phyloP scores from a whole-genome alignment of 2,888 invertebrate genomes.

The Diachrysia chrysitis region DNA sequence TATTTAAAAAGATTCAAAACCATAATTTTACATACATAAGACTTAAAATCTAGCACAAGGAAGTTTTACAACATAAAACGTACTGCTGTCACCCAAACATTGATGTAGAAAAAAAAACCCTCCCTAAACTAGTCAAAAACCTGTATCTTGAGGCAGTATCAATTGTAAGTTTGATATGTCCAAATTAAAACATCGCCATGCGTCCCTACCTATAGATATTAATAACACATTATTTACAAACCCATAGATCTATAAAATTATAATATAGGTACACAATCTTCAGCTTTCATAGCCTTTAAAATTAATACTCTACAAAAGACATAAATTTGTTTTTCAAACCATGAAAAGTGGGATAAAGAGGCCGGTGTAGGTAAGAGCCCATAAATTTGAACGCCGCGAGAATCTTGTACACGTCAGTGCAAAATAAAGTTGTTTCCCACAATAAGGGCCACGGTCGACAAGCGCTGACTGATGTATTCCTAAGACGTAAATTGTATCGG shows the following conservation, averaged over 20 bases:
- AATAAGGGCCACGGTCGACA: slow-evolving; percentile 67
- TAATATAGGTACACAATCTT: neutral
- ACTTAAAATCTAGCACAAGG: no score
- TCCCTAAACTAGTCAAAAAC: no score
- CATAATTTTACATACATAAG: no score
- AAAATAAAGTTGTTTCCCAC: slow-evolving; percentile 79
- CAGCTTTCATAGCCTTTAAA: slow-evolving; percentile 22
- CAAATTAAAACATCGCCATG: no score
- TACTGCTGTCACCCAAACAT: no score
- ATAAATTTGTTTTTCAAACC: slow-evolving; percentile 39
- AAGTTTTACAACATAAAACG: no score
- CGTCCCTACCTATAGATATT: no score
- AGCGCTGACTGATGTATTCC: slow-evolving; percentile 48
- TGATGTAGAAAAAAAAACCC: no score
- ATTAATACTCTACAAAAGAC: slow-evolving; percentile 26
- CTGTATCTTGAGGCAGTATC: no score
- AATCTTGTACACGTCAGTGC: slow-evolving; percentile 78
- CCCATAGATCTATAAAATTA: no score
- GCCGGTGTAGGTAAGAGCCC: slow-evolving; percentile 36
- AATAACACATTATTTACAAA: neutral
- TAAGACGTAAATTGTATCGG: slow-evolving; percentile 35
- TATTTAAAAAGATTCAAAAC: no score
- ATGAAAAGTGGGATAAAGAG: slow-evolving; percentile 42
- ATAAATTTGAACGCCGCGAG: slow-evolving; percentile 67
- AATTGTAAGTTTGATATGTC: no score